Evolutionary conservation across 2,888 invertebrate species (phyloP), one percentile per base, ranked within the genome.

Genomic region (Seladonia tumulorum): DNA sequence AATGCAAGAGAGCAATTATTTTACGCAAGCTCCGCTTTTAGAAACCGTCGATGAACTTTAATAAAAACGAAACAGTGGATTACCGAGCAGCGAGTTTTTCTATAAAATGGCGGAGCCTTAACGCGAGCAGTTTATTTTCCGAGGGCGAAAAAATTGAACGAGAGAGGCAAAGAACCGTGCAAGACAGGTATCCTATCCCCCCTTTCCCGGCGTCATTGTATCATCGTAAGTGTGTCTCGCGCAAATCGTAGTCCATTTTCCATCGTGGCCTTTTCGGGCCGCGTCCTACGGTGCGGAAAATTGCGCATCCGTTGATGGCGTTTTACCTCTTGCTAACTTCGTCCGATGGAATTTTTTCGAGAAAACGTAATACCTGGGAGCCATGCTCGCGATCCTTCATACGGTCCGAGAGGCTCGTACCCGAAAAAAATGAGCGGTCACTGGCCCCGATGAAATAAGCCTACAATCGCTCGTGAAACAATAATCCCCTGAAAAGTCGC

Each of bases 271-370:
- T 76, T 49, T 86, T 83, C 83, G 79, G 80, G 83, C 80, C 85
- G 83, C 82, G 87, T 81, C 87, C 90, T 87, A 90, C 90, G 92
- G 88, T 71, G 89, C 86, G 91, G 91, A 92, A 92, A 92, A 92
- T 92, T 92, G 91, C 89, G 82, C 88, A 87, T 73, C 88, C 88
- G 79, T 82, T 88, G 87, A 90, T 90, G 87, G 88, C 90, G 85
- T 82, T 79, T 82, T 85, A 79, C 81, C 78, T 85, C 79, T 85
- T 77, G 77, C 83, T 83, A 73, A 81, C 79, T 75, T 39, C 76
- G 76, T 47, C 75, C 80, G 76, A 68, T 68, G 83, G 80, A 86
- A 87, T 87, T 88, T 86, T 87, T 49, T 78, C 81, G 73, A 53
- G 53, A 3, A 3, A 77, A 73, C 53, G 73, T 75, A 83, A 78